phyloP scores from a whole-genome alignment of 2,888 invertebrate species.

The Reticulitermes lucifugus region DNA sequence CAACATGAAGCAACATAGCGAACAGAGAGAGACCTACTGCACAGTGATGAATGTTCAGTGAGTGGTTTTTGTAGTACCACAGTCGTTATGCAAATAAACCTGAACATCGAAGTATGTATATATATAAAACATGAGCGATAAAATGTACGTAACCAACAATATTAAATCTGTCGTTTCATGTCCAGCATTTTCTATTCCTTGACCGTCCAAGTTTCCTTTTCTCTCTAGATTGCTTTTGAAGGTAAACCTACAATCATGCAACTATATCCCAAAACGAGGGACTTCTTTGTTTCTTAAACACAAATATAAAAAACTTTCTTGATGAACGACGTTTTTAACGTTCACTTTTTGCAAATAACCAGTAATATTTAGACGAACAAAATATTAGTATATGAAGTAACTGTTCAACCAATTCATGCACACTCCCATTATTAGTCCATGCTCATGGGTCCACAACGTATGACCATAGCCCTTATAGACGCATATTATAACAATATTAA shows the following conservation, averaged over 20 bases:
- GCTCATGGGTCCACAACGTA: not conserved
- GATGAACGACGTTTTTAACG: not conserved
- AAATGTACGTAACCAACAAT: slow-evolving; percentile 10
- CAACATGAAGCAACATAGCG: not conserved
- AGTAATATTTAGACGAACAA: slow-evolving; percentile 11
- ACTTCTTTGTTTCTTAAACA: slow-evolving; percentile 33
- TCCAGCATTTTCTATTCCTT: not conserved
- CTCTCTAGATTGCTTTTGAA: not conserved
- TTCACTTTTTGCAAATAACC: not conserved
- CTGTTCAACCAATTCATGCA: slow-evolving; percentile 38
- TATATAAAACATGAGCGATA: slow-evolving; percentile 40
- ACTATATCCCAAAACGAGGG: slow-evolving; percentile 32
- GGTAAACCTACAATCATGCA: slow-evolving; percentile 27
- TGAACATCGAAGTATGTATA: slow-evolving; percentile 18
- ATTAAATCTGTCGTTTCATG: slow-evolving; percentile 27
- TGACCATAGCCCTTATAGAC: not conserved
- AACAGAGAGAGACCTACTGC: not conserved
- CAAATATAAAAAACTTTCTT: slow-evolving; percentile 37
- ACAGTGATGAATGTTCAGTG: not conserved
- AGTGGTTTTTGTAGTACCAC: not conserved
- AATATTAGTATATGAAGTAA: slow-evolving; percentile 3
- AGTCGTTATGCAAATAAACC: not conserved
- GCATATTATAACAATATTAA: slow-evolving; percentile 48
- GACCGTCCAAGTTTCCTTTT: not conserved
- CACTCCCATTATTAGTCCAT: slow-evolving; percentile 13